phyloP scores from a whole-genome alignment of 2,797 vertebrate genomes.

The Notamacropus eugenii region DNA sequence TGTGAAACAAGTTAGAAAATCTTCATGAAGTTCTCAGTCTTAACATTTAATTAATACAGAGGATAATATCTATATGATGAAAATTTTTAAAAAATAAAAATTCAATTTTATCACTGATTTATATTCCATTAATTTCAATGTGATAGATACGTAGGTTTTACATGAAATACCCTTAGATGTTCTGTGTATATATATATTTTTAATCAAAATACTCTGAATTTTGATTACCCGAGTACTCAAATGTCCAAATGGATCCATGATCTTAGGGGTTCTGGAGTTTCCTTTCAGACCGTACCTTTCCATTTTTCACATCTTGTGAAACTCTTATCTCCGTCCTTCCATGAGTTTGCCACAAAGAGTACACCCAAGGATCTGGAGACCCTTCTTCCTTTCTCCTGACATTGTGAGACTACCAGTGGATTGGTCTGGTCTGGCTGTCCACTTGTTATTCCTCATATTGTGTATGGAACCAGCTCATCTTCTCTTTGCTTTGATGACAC shows the following conservation, averaged over 20 bases:
- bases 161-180: slow-evolving; percentile 17
- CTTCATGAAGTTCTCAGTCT: slow-evolving; percentile 15
- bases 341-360: background rate
- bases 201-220: background rate
- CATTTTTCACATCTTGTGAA: background rate
- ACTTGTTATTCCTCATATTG: background rate
- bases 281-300: background rate
- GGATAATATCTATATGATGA: slow-evolving; percentile 23
- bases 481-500: background rate
- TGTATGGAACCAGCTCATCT: background rate
- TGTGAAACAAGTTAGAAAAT: slow-evolving; percentile 48
- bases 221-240: background rate
- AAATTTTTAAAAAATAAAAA: slow-evolving; percentile 44
- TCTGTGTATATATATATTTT: slow-evolving; percentile 14
- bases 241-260: background rate
- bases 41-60: slow-evolving; percentile 43
- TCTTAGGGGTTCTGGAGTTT: background rate
- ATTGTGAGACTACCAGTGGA: background rate
- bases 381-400: background rate
- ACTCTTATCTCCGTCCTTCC: background rate
- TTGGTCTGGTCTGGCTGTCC: background rate
- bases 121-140: slow-evolving; percentile 41
- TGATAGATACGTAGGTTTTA: slow-evolving; percentile 11
- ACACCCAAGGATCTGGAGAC: background rate
- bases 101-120: slow-evolving; percentile 20